These are phyloP conservation scores for Seira musarum DNA, from an alignment of 2,888 invertebrate genomes.

Conservation along the genomic window DNA sequence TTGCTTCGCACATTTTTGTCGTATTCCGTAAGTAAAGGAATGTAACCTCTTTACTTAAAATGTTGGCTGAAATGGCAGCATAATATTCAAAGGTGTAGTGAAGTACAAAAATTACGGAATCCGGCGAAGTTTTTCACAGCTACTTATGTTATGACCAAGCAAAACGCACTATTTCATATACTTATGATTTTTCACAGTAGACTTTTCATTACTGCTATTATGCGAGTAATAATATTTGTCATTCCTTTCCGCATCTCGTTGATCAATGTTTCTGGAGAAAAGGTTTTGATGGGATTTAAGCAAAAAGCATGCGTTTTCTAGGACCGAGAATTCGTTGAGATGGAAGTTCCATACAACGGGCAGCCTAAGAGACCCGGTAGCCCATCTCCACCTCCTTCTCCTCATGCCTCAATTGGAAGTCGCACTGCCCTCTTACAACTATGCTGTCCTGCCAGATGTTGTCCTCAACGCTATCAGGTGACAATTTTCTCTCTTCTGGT, in stretches of 20 bases:
- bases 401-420: constrained; percentile 68
- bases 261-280: constrained; percentile 9
- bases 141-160: too few species aligned
- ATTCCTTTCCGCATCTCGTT: background rate
- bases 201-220: too few species aligned
- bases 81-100: too few species aligned
- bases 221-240: too few species aligned
- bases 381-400: constrained; percentile 69
- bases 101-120: too few species aligned
- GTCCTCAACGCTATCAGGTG: constrained; percentile 70
- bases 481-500: constrained; percentile 38
- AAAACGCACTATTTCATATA: too few species aligned
- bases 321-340: constrained; percentile 97
- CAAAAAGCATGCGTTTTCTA: constrained; percentile 72
- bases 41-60: too few species aligned
- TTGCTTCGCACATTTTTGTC: too few species aligned
- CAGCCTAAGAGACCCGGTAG: constrained; percentile 90
- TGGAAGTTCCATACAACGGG: constrained; percentile 95
- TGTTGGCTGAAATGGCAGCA: too few species aligned
- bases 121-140: too few species aligned
- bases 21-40: too few species aligned
- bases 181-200: too few species aligned
- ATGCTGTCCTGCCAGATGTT: constrained; percentile 70
- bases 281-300: constrained; percentile 25
- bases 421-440: constrained; percentile 68